Percentiles rank a stretch among this genome's conserved stretches.
Evolutionary conservation across 2,888 invertebrate species (phyloP).

Genomic region (Dryococelus australis): DNA sequence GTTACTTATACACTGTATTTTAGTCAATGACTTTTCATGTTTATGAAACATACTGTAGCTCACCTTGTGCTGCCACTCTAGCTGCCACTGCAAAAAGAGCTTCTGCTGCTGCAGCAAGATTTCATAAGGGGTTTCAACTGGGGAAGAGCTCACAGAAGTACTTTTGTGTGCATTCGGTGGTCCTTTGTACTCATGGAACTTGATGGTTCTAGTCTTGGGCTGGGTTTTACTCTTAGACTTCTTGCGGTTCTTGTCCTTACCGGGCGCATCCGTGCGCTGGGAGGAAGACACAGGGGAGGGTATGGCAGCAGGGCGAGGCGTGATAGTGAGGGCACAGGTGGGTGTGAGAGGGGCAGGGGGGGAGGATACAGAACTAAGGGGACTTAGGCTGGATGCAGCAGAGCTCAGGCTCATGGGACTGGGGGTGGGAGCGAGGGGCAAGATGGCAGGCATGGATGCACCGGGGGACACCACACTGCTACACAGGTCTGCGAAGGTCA

Average conservation of each 20-base stretch:
- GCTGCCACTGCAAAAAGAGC: conserved; percentile 85
- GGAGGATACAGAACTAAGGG: conserved; percentile 69
- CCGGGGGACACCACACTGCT: conserved; percentile 60
- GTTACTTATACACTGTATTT: no score
- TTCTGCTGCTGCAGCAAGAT: conserved; percentile 93
- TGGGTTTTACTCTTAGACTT: conserved; percentile 82
- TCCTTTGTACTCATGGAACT: conserved; percentile 97
- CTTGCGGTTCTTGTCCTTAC: conserved; percentile 77
- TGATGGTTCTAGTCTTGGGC: conserved; percentile 87
- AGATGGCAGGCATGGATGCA: conserved; percentile 59
- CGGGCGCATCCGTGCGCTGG: conserved; percentile 64
- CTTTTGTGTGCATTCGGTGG: conserved; percentile 89
- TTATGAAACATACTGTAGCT: neutral
- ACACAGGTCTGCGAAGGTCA: conserved; percentile 68
- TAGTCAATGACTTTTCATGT: no score
- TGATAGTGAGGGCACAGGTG: conserved; percentile 43
- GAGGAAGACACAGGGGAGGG: conserved; percentile 55
- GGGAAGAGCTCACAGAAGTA: conserved; percentile 56
- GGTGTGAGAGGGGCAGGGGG: conserved; percentile 66
- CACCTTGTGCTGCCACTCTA: conserved; percentile 81
- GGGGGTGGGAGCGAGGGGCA: conserved; percentile 58
- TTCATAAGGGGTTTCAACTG: conserved; percentile 86
- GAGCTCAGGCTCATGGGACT: conserved; percentile 66
- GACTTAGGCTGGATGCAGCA: conserved; percentile 72
- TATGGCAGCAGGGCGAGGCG: conserved; percentile 54